Base-by-base conservation (phyloP, 2,797 vertebrate genomes). In the Limosa lapponica region DNA sequence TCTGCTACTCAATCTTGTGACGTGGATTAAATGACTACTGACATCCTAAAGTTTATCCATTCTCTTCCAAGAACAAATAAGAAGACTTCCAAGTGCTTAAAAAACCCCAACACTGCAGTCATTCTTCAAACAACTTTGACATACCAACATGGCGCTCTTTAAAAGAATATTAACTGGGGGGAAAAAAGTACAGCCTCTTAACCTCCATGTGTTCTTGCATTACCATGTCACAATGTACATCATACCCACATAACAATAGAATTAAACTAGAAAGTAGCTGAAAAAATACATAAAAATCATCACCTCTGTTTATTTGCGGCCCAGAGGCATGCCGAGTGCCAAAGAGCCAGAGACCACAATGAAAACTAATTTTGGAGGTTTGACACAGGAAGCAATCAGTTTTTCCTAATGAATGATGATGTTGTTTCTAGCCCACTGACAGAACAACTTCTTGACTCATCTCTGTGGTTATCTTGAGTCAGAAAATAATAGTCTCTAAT, bases 241-340 rank as follows among this genome's bases (percentile, higher is more conserved):
- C 37, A 22, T 28, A 32, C 22, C 41, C 32, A 57, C 24, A 46
- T 28, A 93, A 52, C 2, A 54, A 34, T 16, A 85, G 44, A 74
- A 71, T 18, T 83, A 55, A 78, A 89, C 52, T 23, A 58, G n/a
- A 72, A 86, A 11, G 44, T 54, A 51, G n/a, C 27, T 79, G 24
- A 83, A 81, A 81, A 88, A 82, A 67, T 9, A 64, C 13, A 13
- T 65, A 39, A 77, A 94, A 91, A 59, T 48, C 75, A 73, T 58
- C 37, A 72, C 51, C 14, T 41, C 64, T 34, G 22, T 77, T 77
- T 87, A 44, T 64, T 75, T 84, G 37, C 25, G 84, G 34, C 44
- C 41, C 34, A 93, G 62, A 65, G 18, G 27, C 36, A 69, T n/a
- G 17, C 8, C 25, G 39, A 54, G 20, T 32, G 34, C 13, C 13